A percentile compares a stretch with the other conserved stretches of the same genome.
Evolutionary conservation across 2,888 invertebrate species (phyloP).

Genomic region (Drosophila koepferae): DNA sequence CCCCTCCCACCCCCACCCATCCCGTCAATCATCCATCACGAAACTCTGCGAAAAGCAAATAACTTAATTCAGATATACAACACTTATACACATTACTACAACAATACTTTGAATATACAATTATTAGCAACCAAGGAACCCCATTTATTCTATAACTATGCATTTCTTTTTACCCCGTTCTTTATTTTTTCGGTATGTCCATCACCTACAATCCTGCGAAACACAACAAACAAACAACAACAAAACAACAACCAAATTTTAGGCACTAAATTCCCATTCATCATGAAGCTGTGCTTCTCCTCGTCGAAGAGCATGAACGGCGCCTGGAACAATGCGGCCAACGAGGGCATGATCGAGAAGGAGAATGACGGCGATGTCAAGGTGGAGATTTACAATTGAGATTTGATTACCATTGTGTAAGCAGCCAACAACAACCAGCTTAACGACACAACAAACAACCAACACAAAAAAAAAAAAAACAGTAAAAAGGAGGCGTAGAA

Average conservation of each 20-base stretch:
- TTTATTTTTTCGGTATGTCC: slow-evolving; percentile 5
- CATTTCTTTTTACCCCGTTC: slow-evolving; percentile 43
- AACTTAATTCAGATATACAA: slow-evolving; percentile 78
- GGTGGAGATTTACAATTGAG: slow-evolving; percentile 84
- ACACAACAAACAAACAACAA: background rate
- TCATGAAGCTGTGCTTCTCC: slow-evolving; percentile 99
- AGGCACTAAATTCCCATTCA: slow-evolving; percentile 99
- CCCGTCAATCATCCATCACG: background rate
- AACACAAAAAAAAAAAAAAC: slow-evolving; percentile 24
- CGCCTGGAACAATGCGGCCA: slow-evolving; percentile 86
- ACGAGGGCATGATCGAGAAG: slow-evolving; percentile 85
- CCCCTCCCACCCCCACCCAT: background rate
- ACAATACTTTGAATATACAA: slow-evolving; percentile 53
- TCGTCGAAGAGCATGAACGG: slow-evolving; percentile 89
- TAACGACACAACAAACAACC: slow-evolving; percentile 48
- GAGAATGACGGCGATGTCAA: slow-evolving; percentile 84
- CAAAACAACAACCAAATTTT: background rate
- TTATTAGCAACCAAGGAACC: slow-evolving; percentile 46
- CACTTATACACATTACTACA: slow-evolving; percentile 79
- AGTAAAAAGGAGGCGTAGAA: slow-evolving; percentile 18
- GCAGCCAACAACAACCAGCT: slow-evolving; percentile 42
- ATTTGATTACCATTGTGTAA: slow-evolving; percentile 84
- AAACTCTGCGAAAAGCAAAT: slow-evolving; percentile 74
- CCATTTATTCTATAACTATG: slow-evolving; percentile 64
- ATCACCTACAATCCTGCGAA: slow-evolving; percentile 8